Evolutionary conservation across 2,888 invertebrate genomes (phyloP).

Genomic region (Thecophora atra): DNA sequence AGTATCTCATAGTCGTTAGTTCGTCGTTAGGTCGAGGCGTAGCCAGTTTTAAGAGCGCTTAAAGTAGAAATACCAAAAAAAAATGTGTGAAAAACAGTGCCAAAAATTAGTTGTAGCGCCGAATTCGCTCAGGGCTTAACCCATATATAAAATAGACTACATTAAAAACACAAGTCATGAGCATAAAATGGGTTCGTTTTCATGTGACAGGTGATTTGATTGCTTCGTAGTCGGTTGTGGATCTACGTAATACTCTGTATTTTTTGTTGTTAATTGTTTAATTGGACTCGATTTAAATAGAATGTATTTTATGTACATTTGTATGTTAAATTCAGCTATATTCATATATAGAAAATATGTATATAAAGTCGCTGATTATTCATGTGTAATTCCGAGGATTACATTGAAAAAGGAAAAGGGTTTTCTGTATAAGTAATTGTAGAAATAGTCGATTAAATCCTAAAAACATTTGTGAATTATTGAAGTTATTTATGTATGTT

Average conservation of each 20-base stretch:
- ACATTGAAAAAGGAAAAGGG: background rate
- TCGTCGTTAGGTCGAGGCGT: conserved; percentile 28
- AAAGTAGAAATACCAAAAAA: conserved; percentile 15
- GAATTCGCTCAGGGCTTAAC: conserved; percentile 16
- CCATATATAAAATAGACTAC: background rate
- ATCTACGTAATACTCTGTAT: background rate
- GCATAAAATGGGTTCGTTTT: background rate
- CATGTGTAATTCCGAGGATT: background rate
- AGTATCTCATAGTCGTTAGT: conserved; percentile 34
- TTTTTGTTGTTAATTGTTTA: conserved; percentile 7
- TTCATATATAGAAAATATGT: background rate
- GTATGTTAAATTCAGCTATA: background rate
- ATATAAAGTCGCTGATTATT: background rate
- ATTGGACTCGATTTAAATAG: background rate
- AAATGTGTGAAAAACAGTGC: conserved; percentile 26
- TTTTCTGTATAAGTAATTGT: background rate
- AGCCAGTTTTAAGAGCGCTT: conserved; percentile 13
- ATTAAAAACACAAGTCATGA: too few relatives aligned
- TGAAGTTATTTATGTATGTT: too few relatives aligned
- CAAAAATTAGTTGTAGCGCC: conserved; percentile 39
- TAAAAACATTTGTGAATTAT: background rate
- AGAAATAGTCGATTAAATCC: too few relatives aligned
- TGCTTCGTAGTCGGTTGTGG: too few relatives aligned
- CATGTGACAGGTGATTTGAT: conserved; percentile 18
- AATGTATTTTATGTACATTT: background rate